Conservation (phyloP, 2,113 vertebrate species). For the Cebidichthys violaceus region DNA sequence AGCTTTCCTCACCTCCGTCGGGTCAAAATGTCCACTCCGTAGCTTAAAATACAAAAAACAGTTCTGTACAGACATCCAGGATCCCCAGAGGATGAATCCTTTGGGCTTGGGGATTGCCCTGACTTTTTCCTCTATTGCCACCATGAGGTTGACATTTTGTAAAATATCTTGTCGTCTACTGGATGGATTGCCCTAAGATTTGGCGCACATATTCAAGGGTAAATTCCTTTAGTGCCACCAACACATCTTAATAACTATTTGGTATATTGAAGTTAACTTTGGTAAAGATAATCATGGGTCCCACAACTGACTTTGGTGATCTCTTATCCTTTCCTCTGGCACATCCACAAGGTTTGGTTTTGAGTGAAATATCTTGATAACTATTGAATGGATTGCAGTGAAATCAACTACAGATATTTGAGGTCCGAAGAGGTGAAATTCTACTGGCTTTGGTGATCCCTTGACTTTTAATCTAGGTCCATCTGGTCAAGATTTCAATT, state of each 20-base stretch:
- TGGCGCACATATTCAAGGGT: background rate
- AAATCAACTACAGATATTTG: background rate
- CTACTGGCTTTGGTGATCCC: background rate
- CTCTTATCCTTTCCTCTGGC: background rate
- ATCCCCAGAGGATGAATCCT: background rate
- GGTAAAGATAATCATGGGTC: background rate
- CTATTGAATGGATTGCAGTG: background rate
- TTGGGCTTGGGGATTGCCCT: background rate
- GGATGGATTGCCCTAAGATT: background rate
- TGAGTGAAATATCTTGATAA: background rate
- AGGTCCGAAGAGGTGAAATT: background rate
- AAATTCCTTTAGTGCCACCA: background rate
- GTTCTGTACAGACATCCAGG: background rate
- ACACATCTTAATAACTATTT: background rate
- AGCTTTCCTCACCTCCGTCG: background rate
- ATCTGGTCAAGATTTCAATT: background rate
- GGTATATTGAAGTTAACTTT: background rate
- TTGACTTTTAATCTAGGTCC: background rate
- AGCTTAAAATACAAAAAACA: background rate
- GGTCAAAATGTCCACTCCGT: background rate
- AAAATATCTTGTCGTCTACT: background rate
- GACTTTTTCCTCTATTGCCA: background rate
- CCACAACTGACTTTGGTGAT: background rate
- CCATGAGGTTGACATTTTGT: background rate
- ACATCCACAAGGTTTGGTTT: background rate